Conservation (phyloP, 2,888 invertebrate species). For the Lochmaea crataegi region DNA sequence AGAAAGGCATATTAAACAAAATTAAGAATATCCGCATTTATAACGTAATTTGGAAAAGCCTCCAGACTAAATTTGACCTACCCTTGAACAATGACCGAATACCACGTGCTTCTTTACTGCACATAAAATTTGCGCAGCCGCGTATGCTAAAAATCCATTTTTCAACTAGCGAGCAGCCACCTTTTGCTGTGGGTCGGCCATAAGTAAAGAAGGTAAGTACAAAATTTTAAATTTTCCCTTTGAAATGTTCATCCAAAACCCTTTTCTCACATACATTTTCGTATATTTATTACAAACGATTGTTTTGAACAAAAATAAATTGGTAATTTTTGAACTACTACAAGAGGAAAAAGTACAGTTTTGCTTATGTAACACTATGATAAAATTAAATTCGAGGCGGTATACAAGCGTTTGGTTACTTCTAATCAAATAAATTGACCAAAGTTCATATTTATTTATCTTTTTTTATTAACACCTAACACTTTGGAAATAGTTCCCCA, state of each 20-base stretch:
- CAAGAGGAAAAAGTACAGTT: background rate
- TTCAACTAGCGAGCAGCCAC: slow-evolving; percentile 16
- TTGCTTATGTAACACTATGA: slow-evolving; percentile 17
- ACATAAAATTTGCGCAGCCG: slow-evolving; percentile 26
- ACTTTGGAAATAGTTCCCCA: background rate
- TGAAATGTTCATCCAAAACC: background rate
- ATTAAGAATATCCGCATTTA: background rate
- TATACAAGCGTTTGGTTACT: background rate
- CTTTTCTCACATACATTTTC: background rate
- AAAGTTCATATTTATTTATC: background rate
- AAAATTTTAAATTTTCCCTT: slow-evolving; percentile 20
- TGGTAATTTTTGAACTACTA: background rate
- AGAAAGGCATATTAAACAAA: background rate
- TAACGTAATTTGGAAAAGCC: background rate
- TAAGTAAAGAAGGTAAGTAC: slow-evolving; percentile 38
- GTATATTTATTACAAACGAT: background rate
- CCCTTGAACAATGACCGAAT: slow-evolving; percentile 19
- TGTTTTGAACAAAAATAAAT: background rate
- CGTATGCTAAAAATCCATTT: slow-evolving; percentile 33
- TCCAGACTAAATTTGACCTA: background rate
- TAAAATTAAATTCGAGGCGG: background rate
- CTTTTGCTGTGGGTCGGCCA: slow-evolving; percentile 45
- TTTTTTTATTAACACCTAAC: background rate
- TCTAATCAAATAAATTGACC: slow-evolving; percentile 7
- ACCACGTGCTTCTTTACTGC: slow-evolving; percentile 20